These are phyloP conservation scores for Rousettus madagascariensis DNA, from an alignment of 2,797 vertebrate species.

Conservation along the genomic window DNA sequence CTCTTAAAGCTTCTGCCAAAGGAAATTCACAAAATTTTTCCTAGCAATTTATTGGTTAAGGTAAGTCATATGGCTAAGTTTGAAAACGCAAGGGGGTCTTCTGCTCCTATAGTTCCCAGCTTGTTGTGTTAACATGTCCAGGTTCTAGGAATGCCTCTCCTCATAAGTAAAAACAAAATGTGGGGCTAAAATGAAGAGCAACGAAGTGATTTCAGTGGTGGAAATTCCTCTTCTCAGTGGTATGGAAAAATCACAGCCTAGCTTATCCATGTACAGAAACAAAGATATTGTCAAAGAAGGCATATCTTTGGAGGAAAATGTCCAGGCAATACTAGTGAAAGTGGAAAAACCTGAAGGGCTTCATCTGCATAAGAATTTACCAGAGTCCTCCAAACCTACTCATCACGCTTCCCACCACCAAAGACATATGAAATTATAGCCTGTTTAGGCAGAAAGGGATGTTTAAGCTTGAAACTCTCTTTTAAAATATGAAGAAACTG, in stretches of 20 bases:
- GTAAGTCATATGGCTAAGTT: background rate
- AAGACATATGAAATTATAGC: background rate
- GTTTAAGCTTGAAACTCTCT: background rate
- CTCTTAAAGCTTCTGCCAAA: background rate
- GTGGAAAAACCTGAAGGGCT: background rate
- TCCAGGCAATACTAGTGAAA: background rate
- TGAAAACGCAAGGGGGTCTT: background rate
- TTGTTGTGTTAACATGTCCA: background rate
- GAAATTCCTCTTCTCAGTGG: background rate
- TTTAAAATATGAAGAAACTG: constrained; percentile 30
- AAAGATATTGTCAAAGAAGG: background rate
- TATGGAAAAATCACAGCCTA: background rate
- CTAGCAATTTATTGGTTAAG: background rate
- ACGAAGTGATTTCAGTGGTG: background rate
- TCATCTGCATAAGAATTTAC: background rate
- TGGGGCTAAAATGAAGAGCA: background rate
- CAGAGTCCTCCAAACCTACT: background rate
- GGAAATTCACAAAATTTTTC: background rate
- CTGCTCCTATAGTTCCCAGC: background rate
- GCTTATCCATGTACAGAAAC: background rate
- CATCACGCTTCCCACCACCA: background rate
- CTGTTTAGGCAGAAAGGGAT: background rate
- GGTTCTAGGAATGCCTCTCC: background rate
- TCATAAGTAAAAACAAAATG: background rate
- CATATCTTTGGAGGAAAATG: background rate